These are phyloP conservation scores for Microchrysa polita DNA, from an alignment of 2,888 invertebrate species.

Conservation along the genomic window DNA sequence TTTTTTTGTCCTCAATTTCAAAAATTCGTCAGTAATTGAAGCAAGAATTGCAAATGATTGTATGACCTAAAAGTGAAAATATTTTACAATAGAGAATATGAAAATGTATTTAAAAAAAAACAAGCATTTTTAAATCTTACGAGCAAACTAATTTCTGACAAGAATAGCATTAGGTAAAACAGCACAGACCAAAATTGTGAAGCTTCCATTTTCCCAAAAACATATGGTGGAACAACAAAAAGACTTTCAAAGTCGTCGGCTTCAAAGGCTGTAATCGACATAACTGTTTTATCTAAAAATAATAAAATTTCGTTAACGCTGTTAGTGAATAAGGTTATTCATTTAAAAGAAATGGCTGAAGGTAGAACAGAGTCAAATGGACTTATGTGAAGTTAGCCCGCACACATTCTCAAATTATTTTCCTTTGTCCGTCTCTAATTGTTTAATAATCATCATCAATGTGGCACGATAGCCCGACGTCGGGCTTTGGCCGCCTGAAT, in stretches of 20 bases:
- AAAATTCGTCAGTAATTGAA: slow-evolving; percentile 22
- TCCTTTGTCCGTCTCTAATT: too few species aligned
- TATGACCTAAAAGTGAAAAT: slow-evolving; percentile 5
- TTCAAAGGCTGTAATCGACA: slow-evolving; percentile 11
- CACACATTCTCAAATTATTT: too few species aligned
- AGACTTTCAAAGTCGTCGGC: slow-evolving; percentile 54
- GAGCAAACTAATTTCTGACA: slow-evolving; percentile 66
- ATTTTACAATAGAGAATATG: background rate
- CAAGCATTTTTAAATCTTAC: background rate
- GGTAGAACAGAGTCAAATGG: too few species aligned
- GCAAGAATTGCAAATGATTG: slow-evolving; percentile 25
- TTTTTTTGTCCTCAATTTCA: background rate
- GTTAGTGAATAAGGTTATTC: too few species aligned
- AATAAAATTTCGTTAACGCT: too few species aligned
- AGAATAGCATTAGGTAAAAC: slow-evolving; percentile 80
- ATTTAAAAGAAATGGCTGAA: too few species aligned
- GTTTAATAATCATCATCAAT: too few species aligned
- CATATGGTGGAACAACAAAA: slow-evolving; percentile 77
- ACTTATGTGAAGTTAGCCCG: too few species aligned
- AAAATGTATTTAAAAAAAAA: background rate
- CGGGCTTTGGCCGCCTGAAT: too few species aligned
- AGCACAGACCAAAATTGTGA: slow-evolving; percentile 79
- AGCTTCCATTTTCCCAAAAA: slow-evolving; percentile 74
- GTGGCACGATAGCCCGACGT: too few species aligned
- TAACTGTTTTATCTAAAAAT: background rate